Conservation (phyloP, 2,113 vertebrate genomes). For the Cavia porcellus region DNA sequence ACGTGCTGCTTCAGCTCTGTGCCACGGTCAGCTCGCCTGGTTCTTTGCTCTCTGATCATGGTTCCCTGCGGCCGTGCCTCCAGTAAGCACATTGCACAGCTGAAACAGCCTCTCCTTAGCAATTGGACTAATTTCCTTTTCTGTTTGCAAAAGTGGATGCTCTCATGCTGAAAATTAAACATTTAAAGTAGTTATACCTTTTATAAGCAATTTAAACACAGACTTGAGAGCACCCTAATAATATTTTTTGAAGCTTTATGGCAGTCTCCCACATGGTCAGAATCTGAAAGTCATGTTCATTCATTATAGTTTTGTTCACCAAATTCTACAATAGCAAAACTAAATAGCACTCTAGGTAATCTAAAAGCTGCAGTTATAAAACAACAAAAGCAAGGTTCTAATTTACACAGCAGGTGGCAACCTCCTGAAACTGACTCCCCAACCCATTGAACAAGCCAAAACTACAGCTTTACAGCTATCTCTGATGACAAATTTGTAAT, state of each 20-base stretch:
- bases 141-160: not conserved
- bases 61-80: not conserved
- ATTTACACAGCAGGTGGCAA: constrained; percentile 65
- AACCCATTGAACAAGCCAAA: constrained; percentile 30
- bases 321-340: constrained; percentile 59
- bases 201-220: constrained; percentile 54
- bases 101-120: not conserved
- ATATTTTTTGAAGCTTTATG: constrained; percentile 25
- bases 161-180: constrained; percentile 42
- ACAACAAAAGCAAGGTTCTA: constrained; percentile 59
- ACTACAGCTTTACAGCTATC: constrained; percentile 41
- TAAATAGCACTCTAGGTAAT: constrained; percentile 26
- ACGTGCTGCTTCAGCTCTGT: rapidly evolving
- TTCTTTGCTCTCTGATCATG: not conserved
- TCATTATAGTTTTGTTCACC: constrained; percentile 28
- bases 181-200: not conserved
- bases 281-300: constrained; percentile 63
- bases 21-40: not conserved
- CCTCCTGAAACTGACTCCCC: constrained; percentile 34
- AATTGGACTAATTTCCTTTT: not conserved
- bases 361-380: constrained; percentile 72
- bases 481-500: constrained; percentile 63
- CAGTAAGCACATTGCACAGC: not conserved
- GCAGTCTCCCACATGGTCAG: constrained; percentile 11
- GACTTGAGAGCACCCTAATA: not conserved